Percentiles rank a stretch among this genome's conserved stretches.
Conservation (phyloP, 2,797 vertebrate genomes). For the Acomys russatus region DNA sequence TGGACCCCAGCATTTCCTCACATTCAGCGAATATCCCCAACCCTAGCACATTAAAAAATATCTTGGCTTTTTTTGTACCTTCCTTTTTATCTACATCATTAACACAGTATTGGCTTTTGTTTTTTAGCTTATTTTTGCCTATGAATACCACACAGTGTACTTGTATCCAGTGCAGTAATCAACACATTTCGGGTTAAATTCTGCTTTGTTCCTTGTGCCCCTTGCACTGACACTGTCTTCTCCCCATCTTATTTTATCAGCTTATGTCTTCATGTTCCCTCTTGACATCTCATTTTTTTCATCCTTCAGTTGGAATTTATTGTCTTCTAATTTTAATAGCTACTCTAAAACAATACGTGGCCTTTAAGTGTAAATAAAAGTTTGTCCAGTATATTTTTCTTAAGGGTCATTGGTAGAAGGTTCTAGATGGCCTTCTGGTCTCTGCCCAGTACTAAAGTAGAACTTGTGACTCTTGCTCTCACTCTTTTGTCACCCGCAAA, state of each 20-base stretch:
- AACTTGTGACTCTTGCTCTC: neutral
- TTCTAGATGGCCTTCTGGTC: neutral
- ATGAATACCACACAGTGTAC: conserved; percentile 1
- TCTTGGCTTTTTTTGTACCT: neutral
- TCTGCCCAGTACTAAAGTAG: neutral
- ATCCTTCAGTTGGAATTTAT: neutral
- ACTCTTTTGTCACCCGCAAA: neutral
- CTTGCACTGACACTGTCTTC: neutral
- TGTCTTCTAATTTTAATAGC: neutral
- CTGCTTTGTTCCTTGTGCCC: neutral
- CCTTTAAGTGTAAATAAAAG: conserved; percentile 32
- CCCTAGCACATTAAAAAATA: neutral
- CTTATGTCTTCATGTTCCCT: conserved; percentile 18
- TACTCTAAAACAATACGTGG: neutral
- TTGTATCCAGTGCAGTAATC: conserved; percentile 22
- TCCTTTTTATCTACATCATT: conserved; percentile 11
- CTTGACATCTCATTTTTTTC: neutral
- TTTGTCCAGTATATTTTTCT: conserved; percentile 20
- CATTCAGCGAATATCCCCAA: neutral
- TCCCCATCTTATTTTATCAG: neutral
- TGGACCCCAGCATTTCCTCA: neutral
- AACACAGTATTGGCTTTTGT: neutral
- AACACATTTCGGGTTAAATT: conserved; percentile 3
- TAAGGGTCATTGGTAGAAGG: neutral
- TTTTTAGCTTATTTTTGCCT: neutral